Evolutionary conservation across 2,113 vertebrate genomes (phyloP), one percentile per base, ranked within the genome.

Genomic region (Charadrius vociferus): DNA sequence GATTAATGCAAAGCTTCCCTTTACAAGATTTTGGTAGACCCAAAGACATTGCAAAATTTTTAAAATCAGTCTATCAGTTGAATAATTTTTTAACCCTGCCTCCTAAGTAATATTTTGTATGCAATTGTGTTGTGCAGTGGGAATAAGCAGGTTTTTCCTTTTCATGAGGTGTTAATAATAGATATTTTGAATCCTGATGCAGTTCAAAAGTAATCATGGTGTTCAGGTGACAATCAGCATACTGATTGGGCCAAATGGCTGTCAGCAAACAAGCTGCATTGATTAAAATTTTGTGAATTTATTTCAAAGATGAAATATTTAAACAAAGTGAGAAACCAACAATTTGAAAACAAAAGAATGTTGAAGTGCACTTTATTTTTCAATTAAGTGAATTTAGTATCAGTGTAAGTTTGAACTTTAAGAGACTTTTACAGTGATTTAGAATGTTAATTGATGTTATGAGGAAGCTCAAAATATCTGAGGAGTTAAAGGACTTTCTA

Each of bases 21-120:
- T 67, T 16, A 52, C 63, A 74, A 85, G 3, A 59, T 72, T 82
- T 61, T 23, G 63, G 3, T 43, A 62, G 41, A 20, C 9, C 16
- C 10, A 36, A 74, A 77, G 59, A 79, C 79, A 26, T 34, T 14
- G 3, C 3, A 8, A 2, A 1, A 16, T 36, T 68, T 66, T 22
- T 5, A 2, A 58, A 47, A 58, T 5, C 7, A 10, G 0, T 32
- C 24, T 56, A 83, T 52, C 23, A 68, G 12, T 7, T 43, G 12
- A 94, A 67, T 14, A 45, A 3, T 6, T 14, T 36, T 81, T 71
- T 47, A 75, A 47, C 11, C 6, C 41, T 88, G 8, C 30, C 34
- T 67, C 84, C 16, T 5, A 67, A 29, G 14, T 37, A 59, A 41
- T 59, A 45, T 61, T 93, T 81, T 53, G 10, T 34, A 24, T 74